phyloP scores from a whole-genome alignment of 2,888 invertebrate species.

The Mythimna albipuncta region DNA sequence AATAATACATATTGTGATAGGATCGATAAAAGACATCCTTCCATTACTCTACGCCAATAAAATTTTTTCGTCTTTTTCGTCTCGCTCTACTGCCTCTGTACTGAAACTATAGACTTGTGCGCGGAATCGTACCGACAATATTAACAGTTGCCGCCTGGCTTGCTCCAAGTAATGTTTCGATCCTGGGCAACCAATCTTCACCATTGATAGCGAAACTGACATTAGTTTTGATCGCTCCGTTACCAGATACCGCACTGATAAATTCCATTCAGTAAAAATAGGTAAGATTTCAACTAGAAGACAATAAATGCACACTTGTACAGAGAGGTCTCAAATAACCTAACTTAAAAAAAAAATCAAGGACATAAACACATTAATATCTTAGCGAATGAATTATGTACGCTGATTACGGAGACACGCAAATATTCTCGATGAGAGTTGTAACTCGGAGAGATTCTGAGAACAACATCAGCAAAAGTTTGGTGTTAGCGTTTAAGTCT shows the following conservation, averaged over 20 bases:
- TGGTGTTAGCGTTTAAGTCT: background rate
- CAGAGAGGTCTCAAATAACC: too few species aligned
- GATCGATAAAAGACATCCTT: conserved; percentile 18
- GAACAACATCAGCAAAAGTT: background rate
- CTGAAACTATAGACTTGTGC: conserved; percentile 21
- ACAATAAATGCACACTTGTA: too few species aligned
- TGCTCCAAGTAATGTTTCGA: conserved; percentile 1
- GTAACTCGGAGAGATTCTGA: background rate
- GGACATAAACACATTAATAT: too few species aligned
- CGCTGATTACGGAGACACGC: background rate
- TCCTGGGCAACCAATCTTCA: background rate
- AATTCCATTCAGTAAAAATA: too few species aligned
- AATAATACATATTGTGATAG: background rate
- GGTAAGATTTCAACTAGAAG: too few species aligned
- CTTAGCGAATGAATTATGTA: background rate
- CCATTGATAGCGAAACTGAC: too few species aligned
- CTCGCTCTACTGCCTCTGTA: conserved; percentile 18
- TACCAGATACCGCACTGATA: too few species aligned
- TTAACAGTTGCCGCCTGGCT: background rate
- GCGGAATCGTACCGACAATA: conserved; percentile 14
- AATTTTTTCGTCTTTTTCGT: too few species aligned
- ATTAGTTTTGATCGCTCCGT: too few species aligned
- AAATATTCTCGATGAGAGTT: background rate
- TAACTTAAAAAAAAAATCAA: too few species aligned
- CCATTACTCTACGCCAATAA: conserved; percentile 11